Evolutionary conservation across 2,113 vertebrate species (phyloP).

Genomic region (Trematocara zebra): DNA sequence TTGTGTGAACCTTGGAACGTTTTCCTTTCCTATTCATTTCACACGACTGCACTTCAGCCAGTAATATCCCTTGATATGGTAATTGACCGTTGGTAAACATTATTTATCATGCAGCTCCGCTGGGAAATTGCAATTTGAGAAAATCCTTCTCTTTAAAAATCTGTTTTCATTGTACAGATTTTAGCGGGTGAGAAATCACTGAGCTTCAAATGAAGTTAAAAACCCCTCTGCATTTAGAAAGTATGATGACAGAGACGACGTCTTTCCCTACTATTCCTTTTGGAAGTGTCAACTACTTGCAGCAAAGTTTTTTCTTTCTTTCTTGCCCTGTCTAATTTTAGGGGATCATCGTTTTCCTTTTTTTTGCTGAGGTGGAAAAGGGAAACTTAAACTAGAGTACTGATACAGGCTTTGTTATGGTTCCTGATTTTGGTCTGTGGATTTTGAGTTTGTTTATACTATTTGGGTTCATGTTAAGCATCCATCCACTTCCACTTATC

Average conservation of each 20-base stretch:
- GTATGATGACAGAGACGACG: background rate
- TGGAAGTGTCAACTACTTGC: background rate
- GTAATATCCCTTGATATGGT: slow-evolving; percentile 46
- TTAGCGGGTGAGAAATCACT: background rate
- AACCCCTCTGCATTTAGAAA: background rate
- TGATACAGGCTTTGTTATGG: background rate
- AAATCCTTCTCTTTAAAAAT: slow-evolving; percentile 36
- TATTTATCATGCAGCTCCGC: slow-evolving; percentile 32
- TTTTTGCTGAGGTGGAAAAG: background rate
- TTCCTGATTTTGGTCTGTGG: background rate
- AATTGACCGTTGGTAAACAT: slow-evolving; percentile 54
- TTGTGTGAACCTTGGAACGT: slow-evolving; percentile 45
- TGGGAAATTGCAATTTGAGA: slow-evolving; percentile 39
- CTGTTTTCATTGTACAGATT: slow-evolving; percentile 3
- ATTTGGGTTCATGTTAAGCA: background rate
- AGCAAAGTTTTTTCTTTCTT: background rate
- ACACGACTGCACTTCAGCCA: slow-evolving; percentile 2
- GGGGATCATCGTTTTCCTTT: background rate
- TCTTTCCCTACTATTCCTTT: background rate
- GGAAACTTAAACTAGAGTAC: background rate
- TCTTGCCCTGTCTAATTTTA: background rate
- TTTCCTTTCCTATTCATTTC: slow-evolving; percentile 33
- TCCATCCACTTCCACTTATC: background rate
- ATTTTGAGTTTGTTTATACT: background rate
- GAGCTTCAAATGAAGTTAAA: background rate